Conservation (phyloP, 1,140 invertebrate genomes). For the Aphis craccivora region DNA sequence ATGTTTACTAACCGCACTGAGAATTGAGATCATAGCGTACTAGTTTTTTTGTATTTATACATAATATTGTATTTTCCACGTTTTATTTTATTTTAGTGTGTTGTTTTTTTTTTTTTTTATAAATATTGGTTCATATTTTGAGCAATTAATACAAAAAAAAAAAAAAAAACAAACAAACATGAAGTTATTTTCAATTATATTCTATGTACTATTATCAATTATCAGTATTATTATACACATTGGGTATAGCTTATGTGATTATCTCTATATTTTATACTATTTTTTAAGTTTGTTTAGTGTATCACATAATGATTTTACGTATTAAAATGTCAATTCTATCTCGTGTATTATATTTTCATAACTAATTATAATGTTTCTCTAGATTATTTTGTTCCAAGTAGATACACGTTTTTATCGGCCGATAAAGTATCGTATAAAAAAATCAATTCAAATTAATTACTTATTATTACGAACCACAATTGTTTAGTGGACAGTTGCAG, state of each 20-base stretch:
- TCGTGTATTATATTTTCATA: too few species aligned
- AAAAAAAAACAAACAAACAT: background rate
- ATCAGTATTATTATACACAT: too few species aligned
- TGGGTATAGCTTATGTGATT: too few species aligned
- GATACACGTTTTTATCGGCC: rapidly evolving
- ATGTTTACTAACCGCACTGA: background rate
- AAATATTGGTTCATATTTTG: background rate
- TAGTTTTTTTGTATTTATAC: background rate
- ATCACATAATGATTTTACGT: too few species aligned
- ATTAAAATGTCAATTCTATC: too few species aligned
- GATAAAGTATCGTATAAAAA: background rate
- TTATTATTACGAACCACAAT: background rate
- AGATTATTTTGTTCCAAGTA: background rate
- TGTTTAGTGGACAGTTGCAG: background rate
- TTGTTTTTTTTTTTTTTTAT: background rate
- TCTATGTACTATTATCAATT: too few species aligned
- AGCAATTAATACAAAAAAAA: background rate
- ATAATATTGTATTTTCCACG: background rate
- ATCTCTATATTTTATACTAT: too few species aligned
- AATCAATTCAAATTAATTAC: background rate
- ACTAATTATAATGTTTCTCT: background rate
- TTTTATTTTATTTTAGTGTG: background rate
- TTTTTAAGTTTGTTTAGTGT: too few species aligned
- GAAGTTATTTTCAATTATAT: background rate
- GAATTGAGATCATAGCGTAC: background rate